A percentile compares a stretch with the other conserved stretches of the same genome.
Evolutionary conservation across 2,888 invertebrate species (phyloP).

Genomic region (Ditula angustiorana): DNA sequence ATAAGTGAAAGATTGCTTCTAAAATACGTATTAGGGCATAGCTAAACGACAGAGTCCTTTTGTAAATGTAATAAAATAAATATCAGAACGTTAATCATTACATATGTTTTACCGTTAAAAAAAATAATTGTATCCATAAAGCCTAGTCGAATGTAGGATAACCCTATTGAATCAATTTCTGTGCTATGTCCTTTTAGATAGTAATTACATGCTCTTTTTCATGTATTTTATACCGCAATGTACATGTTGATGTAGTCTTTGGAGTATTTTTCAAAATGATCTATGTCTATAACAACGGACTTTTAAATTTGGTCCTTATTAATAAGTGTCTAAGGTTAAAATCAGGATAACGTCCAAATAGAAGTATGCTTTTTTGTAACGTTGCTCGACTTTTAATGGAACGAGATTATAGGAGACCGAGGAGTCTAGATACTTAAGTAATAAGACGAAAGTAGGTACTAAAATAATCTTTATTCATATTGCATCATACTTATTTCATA

Average conservation of each 20-base stretch:
- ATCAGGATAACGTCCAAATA: not conserved
- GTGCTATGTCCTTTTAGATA: conserved; percentile 8
- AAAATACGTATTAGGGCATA: too few relatives aligned
- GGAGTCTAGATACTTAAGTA: conserved; percentile 6
- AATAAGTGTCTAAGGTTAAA: not conserved
- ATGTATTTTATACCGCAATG: not conserved
- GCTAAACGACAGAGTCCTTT: too few relatives aligned
- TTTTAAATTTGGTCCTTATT: not conserved
- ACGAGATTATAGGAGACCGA: conserved; percentile 1
- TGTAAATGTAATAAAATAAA: too few relatives aligned
- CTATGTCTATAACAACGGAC: not conserved
- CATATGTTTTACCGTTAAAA: too few relatives aligned
- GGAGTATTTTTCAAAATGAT: too few relatives aligned
- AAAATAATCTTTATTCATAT: conserved; percentile 37
- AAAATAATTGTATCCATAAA: not conserved
- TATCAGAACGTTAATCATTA: too few relatives aligned
- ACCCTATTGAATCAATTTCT: conserved; percentile 1
- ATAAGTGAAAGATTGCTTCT: too few relatives aligned
- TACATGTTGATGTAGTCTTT: not conserved
- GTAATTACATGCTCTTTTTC: conserved; percentile 10
- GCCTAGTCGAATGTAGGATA: conserved; percentile 1
- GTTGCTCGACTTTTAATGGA: conserved; percentile 3
- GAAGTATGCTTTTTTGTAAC: not conserved
- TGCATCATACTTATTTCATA: conserved; percentile 20
- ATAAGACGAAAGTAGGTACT: conserved; percentile 34